Percentiles rank a stretch among this genome's conserved stretches.
phyloP scores from a whole-genome alignment of 2,797 vertebrate species.

The Gouania willdenowi region DNA sequence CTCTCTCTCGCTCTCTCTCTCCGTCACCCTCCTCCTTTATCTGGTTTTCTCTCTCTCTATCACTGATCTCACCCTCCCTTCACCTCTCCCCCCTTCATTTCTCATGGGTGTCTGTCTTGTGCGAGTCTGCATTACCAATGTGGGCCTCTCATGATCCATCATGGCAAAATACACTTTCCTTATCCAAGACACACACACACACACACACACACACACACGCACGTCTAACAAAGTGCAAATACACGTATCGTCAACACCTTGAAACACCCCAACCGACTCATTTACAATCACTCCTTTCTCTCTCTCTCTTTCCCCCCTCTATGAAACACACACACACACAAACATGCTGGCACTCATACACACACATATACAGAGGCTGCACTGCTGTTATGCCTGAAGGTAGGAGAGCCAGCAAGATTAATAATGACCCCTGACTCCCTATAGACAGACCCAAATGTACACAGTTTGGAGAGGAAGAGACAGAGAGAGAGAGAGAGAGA shows the following conservation, averaged over 20 bases:
- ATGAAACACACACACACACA: slow-evolving; percentile 12
- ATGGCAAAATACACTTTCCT: slow-evolving; percentile 67
- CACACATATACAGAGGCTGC: slow-evolving; percentile 60
- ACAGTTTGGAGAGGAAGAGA: slow-evolving; percentile 71
- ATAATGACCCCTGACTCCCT: slow-evolving; percentile 78
- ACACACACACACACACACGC: background rate
- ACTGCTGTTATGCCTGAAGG: slow-evolving; percentile 77
- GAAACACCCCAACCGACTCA: slow-evolving; percentile 54
- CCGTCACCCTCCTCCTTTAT: slow-evolving; percentile 40
- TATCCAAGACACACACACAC: slow-evolving; percentile 16
- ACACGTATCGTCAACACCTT: slow-evolving; percentile 56
- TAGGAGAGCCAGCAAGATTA: slow-evolving; percentile 79
- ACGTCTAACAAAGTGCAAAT: too few species aligned
- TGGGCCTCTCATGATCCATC: slow-evolving; percentile 69
- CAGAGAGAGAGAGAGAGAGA: slow-evolving; percentile 27
- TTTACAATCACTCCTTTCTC: slow-evolving; percentile 52
- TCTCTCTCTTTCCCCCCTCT: slow-evolving; percentile 23
- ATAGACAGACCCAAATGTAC: slow-evolving; percentile 77
- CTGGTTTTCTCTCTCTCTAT: slow-evolving; percentile 4
- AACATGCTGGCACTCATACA: slow-evolving; percentile 30
- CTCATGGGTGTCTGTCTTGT: slow-evolving; percentile 70
- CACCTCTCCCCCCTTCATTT: slow-evolving; percentile 50
- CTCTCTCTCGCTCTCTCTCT: slow-evolving; percentile 50
- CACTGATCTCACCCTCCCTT: too few species aligned
- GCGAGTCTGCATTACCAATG: slow-evolving; percentile 71